These are phyloP conservation scores for Cynocephalus volans DNA, from an alignment of 2,113 vertebrate species.

Conservation along the genomic window DNA sequence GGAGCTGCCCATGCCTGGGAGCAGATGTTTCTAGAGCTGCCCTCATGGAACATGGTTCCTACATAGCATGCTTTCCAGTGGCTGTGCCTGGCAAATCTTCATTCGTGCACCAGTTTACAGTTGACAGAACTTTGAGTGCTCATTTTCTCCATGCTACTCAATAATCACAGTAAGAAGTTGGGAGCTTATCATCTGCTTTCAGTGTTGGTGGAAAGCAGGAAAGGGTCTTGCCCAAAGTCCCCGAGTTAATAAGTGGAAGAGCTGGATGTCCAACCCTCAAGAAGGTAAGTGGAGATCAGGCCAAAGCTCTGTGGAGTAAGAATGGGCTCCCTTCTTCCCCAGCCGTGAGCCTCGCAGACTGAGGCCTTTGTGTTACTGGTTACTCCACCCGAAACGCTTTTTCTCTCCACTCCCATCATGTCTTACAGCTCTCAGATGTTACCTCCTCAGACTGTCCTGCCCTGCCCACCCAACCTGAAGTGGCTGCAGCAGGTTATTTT, in stretches of 20 bases:
- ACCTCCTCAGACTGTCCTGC: neutral
- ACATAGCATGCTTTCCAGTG: rapidly evolving
- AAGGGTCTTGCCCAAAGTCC: neutral
- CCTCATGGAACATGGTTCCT: neutral
- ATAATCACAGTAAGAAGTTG: neutral
- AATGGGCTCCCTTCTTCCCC: neutral
- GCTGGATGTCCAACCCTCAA: neutral
- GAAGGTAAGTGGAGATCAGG: neutral
- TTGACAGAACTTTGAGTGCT: no score
- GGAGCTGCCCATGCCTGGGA: no score
- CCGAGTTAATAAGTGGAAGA: no score
- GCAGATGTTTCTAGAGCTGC: no score
- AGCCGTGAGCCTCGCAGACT: rapidly evolving
- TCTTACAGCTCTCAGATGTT: neutral
- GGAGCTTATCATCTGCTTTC: neutral
- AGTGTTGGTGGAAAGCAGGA: neutral
- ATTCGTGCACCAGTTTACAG: rapidly evolving
- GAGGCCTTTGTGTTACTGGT: neutral
- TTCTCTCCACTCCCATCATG: neutral
- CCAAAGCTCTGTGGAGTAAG: neutral
- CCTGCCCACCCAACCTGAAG: neutral
- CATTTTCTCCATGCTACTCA: neutral
- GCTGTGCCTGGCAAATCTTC: neutral
- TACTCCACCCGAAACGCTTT: neutral
- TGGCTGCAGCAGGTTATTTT: neutral